Conservation (phyloP, 2,113 vertebrate genomes). For the Passer domesticus region DNA sequence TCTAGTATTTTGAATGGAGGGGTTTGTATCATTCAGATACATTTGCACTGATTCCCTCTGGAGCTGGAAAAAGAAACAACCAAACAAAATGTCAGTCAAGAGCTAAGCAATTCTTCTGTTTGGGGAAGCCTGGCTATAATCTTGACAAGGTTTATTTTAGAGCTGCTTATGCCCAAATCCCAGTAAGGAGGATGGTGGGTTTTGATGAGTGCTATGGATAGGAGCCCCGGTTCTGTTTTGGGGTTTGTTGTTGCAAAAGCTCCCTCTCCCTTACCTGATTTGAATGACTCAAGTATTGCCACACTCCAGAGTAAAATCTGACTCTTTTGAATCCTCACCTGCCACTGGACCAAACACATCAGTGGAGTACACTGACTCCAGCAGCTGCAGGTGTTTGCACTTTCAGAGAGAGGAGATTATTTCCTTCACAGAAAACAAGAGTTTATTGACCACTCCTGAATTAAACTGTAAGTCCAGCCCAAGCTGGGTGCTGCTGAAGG, state of each 20-base stretch:
- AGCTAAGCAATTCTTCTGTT: neutral
- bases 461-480: neutral
- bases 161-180: neutral
- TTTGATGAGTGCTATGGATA: neutral
- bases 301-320: neutral
- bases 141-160: neutral
- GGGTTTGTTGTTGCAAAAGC: neutral
- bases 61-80: neutral
- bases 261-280: neutral
- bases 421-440: neutral
- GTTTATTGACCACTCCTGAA: neutral
- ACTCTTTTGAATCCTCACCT: neutral
- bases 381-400: neutral
- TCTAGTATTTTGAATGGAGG: neutral
- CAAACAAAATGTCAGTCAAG: neutral
- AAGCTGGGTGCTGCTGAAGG: neutral
- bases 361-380: neutral
- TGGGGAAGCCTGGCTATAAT: neutral
- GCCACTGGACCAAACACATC: neutral
- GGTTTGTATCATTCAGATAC: neutral
- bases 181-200: neutral
- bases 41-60: neutral
- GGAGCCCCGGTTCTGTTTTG: fast-evolving
- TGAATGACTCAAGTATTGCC: neutral
- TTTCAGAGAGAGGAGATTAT: neutral